Evolutionary conservation across 2,113 vertebrate species (phyloP).

Genomic region (Tragulus kanchil): DNA sequence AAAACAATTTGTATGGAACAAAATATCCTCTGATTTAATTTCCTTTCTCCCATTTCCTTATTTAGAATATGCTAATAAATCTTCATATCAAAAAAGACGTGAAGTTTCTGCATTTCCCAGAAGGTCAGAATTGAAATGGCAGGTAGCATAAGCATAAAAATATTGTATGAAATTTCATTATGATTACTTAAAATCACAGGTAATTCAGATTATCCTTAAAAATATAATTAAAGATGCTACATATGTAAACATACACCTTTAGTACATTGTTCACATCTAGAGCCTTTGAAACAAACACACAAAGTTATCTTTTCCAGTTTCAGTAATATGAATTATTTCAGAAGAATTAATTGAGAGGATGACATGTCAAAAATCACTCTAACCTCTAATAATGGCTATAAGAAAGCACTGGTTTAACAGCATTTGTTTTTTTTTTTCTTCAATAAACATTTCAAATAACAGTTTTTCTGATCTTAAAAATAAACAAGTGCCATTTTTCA

Average conservation of each 20-base stretch:
- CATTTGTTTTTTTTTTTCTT: slow-evolving; percentile 26
- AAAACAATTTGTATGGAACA: neutral
- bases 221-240: slow-evolving; percentile 1
- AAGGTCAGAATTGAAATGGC: slow-evolving; percentile 26
- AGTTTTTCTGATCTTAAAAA: slow-evolving; percentile 71
- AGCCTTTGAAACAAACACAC: slow-evolving; percentile 43
- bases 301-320: slow-evolving; percentile 73
- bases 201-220: slow-evolving; percentile 17
- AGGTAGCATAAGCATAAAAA: slow-evolving; percentile 13
- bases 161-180: neutral
- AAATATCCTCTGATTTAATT: slow-evolving; percentile 16
- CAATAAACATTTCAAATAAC: slow-evolving; percentile 71
- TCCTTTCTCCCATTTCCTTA: slow-evolving; percentile 10
- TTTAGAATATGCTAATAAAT: slow-evolving; percentile 34
- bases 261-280: slow-evolving; percentile 25
- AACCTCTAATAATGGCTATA: slow-evolving; percentile 70
- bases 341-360: slow-evolving; percentile 70
- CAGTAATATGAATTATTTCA: slow-evolving; percentile 55
- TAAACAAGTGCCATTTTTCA: slow-evolving; percentile 54
- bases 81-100: slow-evolving; percentile 57
- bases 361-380: slow-evolving; percentile 71
- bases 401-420: slow-evolving; percentile 62
- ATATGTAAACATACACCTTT: neutral
- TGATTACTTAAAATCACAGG: slow-evolving; percentile 33
- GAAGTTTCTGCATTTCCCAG: slow-evolving; percentile 12